phyloP scores from a whole-genome alignment of 2,113 vertebrate genomes.

The Pica pica region DNA sequence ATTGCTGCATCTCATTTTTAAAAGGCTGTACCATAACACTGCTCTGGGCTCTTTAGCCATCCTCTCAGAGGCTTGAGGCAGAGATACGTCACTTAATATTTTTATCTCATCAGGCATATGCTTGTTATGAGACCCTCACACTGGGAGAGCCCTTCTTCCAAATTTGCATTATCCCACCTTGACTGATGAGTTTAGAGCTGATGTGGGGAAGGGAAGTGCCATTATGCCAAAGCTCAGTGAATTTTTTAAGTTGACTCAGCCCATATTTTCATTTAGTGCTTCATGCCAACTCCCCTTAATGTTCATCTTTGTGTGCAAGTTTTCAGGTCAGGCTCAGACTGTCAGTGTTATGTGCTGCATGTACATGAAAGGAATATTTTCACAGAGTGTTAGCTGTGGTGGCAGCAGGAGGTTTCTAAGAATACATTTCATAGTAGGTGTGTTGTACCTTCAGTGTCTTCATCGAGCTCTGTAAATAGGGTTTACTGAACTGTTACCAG shows the following conservation, averaged over 20 bases:
- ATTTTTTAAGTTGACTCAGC: neutral
- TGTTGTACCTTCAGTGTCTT: neutral
- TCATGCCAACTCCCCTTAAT: neutral
- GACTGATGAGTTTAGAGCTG: neutral
- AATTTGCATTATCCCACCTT: neutral
- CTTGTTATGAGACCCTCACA: neutral
- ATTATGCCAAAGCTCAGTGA: neutral
- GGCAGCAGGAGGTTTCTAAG: neutral
- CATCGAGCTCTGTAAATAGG: neutral
- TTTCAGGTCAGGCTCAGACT: neutral
- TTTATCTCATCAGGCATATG: neutral
- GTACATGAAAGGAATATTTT: neutral
- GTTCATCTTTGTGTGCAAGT: neutral
- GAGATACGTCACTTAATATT: neutral
- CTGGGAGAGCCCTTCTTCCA: neutral
- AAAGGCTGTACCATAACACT: neutral
- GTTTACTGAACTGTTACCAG: neutral
- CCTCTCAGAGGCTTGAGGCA: neutral
- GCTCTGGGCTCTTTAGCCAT: neutral
- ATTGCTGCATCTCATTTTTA: neutral
- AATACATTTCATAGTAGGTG: neutral
- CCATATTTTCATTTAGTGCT: neutral
- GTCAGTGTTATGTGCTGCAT: neutral
- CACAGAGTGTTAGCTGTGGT: neutral
- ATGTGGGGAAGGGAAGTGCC: neutral